A percentile compares a stretch with the other conserved stretches of the same genome.
phyloP scores from a whole-genome alignment of 1,140 invertebrate species.

The Drosophila nigromelanica region DNA sequence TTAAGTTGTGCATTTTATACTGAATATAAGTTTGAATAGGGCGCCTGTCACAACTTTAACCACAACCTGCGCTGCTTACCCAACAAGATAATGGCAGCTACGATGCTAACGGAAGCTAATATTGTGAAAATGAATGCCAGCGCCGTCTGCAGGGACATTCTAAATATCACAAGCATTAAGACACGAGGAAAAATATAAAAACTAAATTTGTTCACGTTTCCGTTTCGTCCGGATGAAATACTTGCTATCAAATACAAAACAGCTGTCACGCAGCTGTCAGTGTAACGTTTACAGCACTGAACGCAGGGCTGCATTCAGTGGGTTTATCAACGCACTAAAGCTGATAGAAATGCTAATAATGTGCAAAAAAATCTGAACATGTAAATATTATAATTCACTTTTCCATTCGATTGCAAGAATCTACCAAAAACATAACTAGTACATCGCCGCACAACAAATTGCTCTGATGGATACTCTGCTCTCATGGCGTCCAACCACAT shows the following conservation, averaged over 20 bases:
- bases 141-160: slow-evolving; percentile 72
- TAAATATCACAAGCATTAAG: slow-evolving; percentile 36
- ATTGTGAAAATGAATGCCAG: slow-evolving; percentile 76
- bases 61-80: slow-evolving; percentile 67
- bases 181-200: not conserved
- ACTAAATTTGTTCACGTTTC: slow-evolving; percentile 25
- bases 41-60: not conserved
- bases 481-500: slow-evolving; percentile 14
- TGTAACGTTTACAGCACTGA: slow-evolving; percentile 32
- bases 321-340: not conserved
- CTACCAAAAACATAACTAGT: not conserved
- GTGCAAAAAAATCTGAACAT: not conserved
- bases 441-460: too few relatives aligned
- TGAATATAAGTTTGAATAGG: not conserved
- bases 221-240: slow-evolving; percentile 29
- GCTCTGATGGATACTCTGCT: too few relatives aligned
- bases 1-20: not conserved
- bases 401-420: not conserved
- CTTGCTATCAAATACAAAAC: slow-evolving; percentile 60
- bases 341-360: slow-evolving; percentile 2
- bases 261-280: slow-evolving; percentile 51
- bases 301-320: slow-evolving; percentile 8
- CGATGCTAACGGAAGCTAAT: slow-evolving; percentile 73
- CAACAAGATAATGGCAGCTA: slow-evolving; percentile 77
- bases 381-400: too few relatives aligned